Conservation (phyloP, 2,888 invertebrate species). For the Andrena bucephala region DNA sequence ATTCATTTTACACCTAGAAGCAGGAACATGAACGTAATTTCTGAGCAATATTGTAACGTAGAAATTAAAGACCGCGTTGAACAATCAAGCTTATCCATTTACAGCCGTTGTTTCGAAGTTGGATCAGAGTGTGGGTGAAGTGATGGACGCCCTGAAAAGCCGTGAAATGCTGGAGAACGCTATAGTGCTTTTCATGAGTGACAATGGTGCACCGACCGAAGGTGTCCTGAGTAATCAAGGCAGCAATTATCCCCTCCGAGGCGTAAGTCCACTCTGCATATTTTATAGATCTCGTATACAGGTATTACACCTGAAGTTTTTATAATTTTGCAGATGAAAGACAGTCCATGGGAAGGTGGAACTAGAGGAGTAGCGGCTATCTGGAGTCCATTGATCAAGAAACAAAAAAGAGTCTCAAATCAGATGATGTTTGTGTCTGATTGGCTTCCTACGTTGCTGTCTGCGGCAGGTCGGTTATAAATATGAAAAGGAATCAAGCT, state of each 20-base stretch:
- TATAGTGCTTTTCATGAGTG: constrained; percentile 94
- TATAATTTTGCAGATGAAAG: constrained; percentile 85
- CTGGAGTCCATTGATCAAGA: constrained; percentile 86
- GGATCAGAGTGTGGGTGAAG: constrained; percentile 93
- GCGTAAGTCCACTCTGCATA: constrained; percentile 86
- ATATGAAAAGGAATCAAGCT: neutral
- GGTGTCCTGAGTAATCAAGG: constrained; percentile 91
- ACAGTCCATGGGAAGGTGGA: constrained; percentile 88
- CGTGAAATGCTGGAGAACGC: constrained; percentile 92
- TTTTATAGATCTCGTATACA: neutral
- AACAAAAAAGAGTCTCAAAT: constrained; percentile 84
- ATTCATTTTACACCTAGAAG: no score
- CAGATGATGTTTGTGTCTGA: constrained; percentile 87
- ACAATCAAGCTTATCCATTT: constrained; percentile 61
- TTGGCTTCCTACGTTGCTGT: constrained; percentile 87
- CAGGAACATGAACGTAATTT: neutral
- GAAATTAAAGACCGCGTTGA: no score
- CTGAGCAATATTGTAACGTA: neutral
- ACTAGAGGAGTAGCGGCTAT: constrained; percentile 86
- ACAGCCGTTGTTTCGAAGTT: constrained; percentile 93
- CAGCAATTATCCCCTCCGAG: constrained; percentile 93
- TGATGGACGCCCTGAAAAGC: constrained; percentile 89
- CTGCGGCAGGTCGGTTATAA: constrained; percentile 85
- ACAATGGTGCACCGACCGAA: constrained; percentile 94
- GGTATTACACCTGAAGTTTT: neutral